Base-by-base conservation (phyloP, 2,113 vertebrate species). In the Saguinus midas region DNA sequence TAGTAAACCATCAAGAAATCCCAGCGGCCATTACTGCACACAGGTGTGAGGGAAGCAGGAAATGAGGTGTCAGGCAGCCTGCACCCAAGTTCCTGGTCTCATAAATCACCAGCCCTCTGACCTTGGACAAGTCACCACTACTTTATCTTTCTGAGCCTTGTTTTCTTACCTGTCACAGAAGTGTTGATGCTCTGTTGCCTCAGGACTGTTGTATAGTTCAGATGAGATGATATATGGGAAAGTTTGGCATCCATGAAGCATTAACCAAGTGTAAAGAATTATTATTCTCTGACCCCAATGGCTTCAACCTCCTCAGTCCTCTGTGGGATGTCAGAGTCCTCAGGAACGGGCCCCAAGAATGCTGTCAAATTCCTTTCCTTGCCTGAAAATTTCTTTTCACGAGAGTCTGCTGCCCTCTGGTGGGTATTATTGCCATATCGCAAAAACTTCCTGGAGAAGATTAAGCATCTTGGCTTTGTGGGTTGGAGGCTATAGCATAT, bases 321-420 rank as follows among this genome's bases (percentile, higher is more conserved):
- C 52, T 0, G 6, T 3, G n/a, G 64, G 10, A 37, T 32, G 43
- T 96, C 52, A 20, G 72, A 68, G 37, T 29, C 32, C 14, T 66
- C 35, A 6, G 2, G 17, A 40, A 58, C 8, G n/a, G 52, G 9
- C 16, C 23, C 40, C 43, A 37, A 3, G 32, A n/a, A 35, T 79
- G 40, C 20, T 57, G 61, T 61, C 45, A 70, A 45, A 43, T 50
- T 45, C 35, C 8, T 92, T 72, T 55, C 16, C 40, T n/a, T 4
- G 0, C 17, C 25, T 35, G 5, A 4, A 64, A 48, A 13, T 82
- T 84, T 95, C 82, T 95, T 96, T 90, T 35, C 11, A 3, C 43
- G 50, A 61, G 82, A 2, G 0, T 81, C 43, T 96, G 82, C 97
- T 97, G 96, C 96, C 97, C 89, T 35, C 97, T 97, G 37, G 84